Evolutionary conservation across 2,888 invertebrate genomes (phyloP), one percentile per base, ranked within the genome.

Genomic region (Herminia tarsipennalis): DNA sequence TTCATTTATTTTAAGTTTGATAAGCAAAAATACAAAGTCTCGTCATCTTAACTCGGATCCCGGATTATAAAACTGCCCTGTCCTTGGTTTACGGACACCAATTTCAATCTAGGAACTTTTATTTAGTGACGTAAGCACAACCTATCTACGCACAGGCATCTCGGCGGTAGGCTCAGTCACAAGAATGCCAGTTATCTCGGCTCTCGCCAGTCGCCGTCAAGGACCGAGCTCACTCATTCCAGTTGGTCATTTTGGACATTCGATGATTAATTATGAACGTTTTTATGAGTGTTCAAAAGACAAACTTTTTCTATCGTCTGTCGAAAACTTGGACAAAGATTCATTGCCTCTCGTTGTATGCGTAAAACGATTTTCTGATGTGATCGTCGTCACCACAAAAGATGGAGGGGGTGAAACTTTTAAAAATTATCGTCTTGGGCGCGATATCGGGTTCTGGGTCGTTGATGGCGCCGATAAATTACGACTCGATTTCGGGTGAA

Each of bases 281-380:
- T 50, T 29, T 52, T 46, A 51, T 46, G 48, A 64, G 34, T 52
- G 27, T 48, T 51, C 25, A 41, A 51, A 55, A 52, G 44, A 38
- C 49, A 53, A 76, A 77, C 64, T 75, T 76, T 73, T 70, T 69
- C 68, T 65, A 69, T 73, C 66, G 60, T 50, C 54, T 52, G 56
- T 50, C 36, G 54, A 24, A 51, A 75, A 76, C 63, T 80, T 68
- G 60, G 72, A 74, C 74, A 59, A 66, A 73, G 78, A 79, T 79
- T 73, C 79, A 78, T 76, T 61, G 73, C 59, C 61, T 55, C 54
- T 63, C 66, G 62, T 61, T 66, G 67, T 70, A 61, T 66, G 67
- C 65, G 59, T 63, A 63, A 70, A 66, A 57, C 63, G 69, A 65
- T 75, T 73, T 66, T 61, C 54, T 57, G 69, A 59, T 66, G 62